Percentiles rank a stretch among this genome's conserved stretches.
phyloP scores from a whole-genome alignment of 37 sponge, comb jelly and placozoan genomes.

The Aphrocallistes beatrix region DNA sequence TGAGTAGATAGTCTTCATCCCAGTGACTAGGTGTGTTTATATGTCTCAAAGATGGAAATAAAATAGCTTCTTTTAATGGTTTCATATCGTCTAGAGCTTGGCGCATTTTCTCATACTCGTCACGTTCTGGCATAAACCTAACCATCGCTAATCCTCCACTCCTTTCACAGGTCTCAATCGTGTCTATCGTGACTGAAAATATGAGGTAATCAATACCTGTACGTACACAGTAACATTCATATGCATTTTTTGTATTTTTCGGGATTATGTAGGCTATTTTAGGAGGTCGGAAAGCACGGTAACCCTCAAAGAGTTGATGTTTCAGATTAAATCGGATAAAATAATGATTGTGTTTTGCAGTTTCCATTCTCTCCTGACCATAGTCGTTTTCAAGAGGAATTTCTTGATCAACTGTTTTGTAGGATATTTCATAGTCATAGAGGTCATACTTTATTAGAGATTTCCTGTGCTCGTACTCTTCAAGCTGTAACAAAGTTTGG shows the following conservation, averaged over 20 bases:
- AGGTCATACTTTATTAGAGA: neutral
- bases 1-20: neutral
- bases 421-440: neutral
- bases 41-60: neutral
- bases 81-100: neutral
- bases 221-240: neutral
- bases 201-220: neutral
- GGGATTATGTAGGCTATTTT: neutral
- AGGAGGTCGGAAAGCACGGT: neutral
- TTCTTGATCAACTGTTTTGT: neutral
- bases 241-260: neutral
- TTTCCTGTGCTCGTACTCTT: neutral
- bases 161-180: neutral
- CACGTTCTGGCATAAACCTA: neutral
- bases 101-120: neutral
- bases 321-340: neutral
- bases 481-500: neutral
- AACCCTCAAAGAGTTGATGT: neutral
- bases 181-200: neutral
- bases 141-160: neutral
- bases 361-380: neutral
- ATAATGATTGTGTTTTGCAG: neutral
- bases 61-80: neutral
- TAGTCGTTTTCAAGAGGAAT: neutral
- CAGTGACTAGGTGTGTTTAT: neutral